phyloP scores from a whole-genome alignment of 2,797 vertebrate genomes.

The Myotis findleyi region DNA sequence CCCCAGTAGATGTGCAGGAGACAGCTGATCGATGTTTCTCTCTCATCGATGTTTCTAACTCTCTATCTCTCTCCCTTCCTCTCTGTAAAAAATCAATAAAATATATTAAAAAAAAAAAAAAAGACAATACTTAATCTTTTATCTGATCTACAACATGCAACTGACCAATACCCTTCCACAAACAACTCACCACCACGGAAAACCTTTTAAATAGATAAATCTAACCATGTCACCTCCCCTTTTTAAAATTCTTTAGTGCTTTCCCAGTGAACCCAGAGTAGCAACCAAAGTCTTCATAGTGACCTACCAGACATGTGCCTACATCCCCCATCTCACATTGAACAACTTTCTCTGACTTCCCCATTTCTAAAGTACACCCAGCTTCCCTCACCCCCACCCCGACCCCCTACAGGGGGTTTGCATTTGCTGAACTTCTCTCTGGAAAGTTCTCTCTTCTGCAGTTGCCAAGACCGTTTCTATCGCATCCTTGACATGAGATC shows the following conservation, averaged over 20 bases:
- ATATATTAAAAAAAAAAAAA: too few species aligned
- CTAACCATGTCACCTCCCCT: background rate
- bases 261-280: background rate
- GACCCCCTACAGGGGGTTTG: background rate
- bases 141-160: background rate
- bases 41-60: too few species aligned
- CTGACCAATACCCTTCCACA: background rate
- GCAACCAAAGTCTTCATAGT: background rate
- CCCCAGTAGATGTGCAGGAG: too few species aligned
- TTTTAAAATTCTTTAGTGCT: background rate
- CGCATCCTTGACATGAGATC: background rate
- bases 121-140: background rate
- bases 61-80: too few species aligned
- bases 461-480: background rate
- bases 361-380: background rate
- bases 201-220: background rate
- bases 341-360: background rate
- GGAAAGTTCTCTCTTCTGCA: background rate
- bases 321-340: background rate
- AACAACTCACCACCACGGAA: background rate
- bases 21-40: too few species aligned
- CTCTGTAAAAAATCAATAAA: too few species aligned
- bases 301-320: background rate
- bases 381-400: background rate
- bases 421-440: background rate